Evolutionary conservation across 2,888 invertebrate genomes (phyloP), one percentile per base, ranked within the genome.

Genomic region (Xanthorhoe designata): DNA sequence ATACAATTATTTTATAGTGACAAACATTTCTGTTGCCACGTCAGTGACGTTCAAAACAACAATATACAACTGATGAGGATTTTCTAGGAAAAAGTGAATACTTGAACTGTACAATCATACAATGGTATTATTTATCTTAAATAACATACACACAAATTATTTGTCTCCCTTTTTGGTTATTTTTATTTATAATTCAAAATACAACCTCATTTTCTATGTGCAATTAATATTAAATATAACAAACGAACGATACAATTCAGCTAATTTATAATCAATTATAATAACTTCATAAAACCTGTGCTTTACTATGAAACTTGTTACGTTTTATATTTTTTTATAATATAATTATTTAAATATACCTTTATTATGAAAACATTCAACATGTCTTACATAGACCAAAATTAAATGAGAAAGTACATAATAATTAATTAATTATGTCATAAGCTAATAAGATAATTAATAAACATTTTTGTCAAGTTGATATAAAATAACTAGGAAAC

Each of bases 131-230:
- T 81, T 82, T 86, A 82, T 88, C 89, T 87, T 90, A 90, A 91
- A 92, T 81, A 90, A 91, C 91, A 89, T 92, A 91, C 90, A 91
- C 90, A 89, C 87, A 89, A 90, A 90, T 92, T 93, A 92, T 92
- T 92, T 93, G 92, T 92, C 92, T 84, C 87, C 81, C 82, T 84
- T 88, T 80, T 87, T 86, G 81, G 78, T 86, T 85, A 85, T 84
- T 86, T 85, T 85, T 86, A 66, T 66, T 61, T 62, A 57, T 87
- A 84, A 86, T 86, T 82, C 82, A 83, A 89, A 89, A 88, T 90
- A 93, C 92, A 93, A 92, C 92, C 92, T 92, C 90, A 81, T 89
- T 90, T 90, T 87, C 89, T 92, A 92, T 91, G 92, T 92, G 92
- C 92, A 90, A 86, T 89, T 83, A 82, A 84, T 83, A 84, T 84